These are phyloP conservation scores for Bombus haemorrhoidalis DNA, from an alignment of 1,140 invertebrate genomes.

Conservation along the genomic window DNA sequence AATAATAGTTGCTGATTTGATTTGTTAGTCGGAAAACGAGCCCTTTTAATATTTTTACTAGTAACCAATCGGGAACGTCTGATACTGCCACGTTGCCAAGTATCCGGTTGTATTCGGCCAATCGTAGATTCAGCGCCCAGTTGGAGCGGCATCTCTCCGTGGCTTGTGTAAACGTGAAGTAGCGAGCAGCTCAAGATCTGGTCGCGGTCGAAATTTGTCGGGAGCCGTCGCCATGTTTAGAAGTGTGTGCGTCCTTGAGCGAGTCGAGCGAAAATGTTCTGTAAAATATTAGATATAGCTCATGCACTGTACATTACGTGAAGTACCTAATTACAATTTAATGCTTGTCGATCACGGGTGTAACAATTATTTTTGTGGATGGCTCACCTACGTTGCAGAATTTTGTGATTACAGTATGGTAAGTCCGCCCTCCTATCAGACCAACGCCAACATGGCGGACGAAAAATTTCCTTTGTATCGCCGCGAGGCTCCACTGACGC, in stretches of 20 bases:
- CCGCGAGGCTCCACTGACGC: conserved; percentile 60
- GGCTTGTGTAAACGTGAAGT: conserved; percentile 47
- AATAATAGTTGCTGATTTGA: conserved; percentile 71
- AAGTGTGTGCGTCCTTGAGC: conserved; percentile 83
- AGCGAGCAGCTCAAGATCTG: conserved; percentile 51
- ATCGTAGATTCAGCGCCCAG: conserved; percentile 48
- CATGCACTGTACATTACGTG: conserved; percentile 82
- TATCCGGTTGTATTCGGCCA: conserved; percentile 52
- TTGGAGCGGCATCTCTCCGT: conserved; percentile 68
- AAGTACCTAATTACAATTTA: conserved; percentile 81
- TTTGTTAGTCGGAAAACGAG: conserved; percentile 55
- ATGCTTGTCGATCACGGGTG: conserved; percentile 74
- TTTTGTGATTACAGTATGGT: conserved; percentile 86
- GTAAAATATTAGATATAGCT: conserved; percentile 82
- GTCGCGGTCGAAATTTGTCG: conserved; percentile 66
- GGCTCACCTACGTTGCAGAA: conserved; percentile 80
- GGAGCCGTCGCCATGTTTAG: conserved; percentile 84
- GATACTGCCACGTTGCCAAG: conserved; percentile 69
- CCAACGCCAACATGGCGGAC: conserved; percentile 84
- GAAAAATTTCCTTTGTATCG: conserved; percentile 83
- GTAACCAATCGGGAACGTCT: conserved; percentile 60
- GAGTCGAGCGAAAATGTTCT: conserved; percentile 81
- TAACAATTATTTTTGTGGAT: conserved; percentile 82
- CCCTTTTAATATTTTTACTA: conserved; percentile 53
- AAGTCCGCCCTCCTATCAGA: conserved; percentile 80